Percentiles rank a stretch among this genome's conserved stretches.
Conservation (phyloP, 64 coral and sea anemone species). For the Dendronephthya gigantea region DNA sequence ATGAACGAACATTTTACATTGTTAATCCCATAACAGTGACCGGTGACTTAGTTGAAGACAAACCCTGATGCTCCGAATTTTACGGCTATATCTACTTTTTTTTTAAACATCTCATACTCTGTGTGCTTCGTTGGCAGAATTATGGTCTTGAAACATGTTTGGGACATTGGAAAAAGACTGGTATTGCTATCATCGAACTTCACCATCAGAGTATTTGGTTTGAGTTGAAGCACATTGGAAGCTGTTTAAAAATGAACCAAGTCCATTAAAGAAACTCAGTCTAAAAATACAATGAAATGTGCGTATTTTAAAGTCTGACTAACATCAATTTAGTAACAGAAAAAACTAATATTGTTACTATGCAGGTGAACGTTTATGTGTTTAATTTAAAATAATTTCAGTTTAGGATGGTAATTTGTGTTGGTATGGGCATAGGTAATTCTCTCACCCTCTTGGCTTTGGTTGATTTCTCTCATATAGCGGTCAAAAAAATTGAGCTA, state of each 20-base stretch:
- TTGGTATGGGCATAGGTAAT: neutral
- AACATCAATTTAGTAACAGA: neutral
- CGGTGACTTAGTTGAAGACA: neutral
- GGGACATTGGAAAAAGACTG: neutral
- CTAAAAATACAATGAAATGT: neutral
- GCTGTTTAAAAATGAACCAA: neutral
- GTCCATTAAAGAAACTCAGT: neutral
- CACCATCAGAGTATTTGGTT: neutral
- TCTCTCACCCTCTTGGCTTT: neutral
- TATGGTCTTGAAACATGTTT: neutral
- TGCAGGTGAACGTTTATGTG: too few species aligned
- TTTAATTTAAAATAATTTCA: too few species aligned
- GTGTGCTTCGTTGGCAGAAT: neutral
- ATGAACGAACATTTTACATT: neutral
- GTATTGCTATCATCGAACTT: neutral
- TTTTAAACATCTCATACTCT: neutral
- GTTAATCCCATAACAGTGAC: neutral
- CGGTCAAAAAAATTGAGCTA: neutral
- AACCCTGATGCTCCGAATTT: neutral
- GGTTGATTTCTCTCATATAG: neutral
- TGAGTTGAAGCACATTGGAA: neutral
- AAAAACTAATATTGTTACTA: too few species aligned
- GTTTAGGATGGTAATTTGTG: too few species aligned
- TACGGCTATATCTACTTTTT: neutral
- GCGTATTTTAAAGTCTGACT: neutral